phyloP scores from a whole-genome alignment of 2,797 vertebrate genomes.

The Pitangus sulphuratus region DNA sequence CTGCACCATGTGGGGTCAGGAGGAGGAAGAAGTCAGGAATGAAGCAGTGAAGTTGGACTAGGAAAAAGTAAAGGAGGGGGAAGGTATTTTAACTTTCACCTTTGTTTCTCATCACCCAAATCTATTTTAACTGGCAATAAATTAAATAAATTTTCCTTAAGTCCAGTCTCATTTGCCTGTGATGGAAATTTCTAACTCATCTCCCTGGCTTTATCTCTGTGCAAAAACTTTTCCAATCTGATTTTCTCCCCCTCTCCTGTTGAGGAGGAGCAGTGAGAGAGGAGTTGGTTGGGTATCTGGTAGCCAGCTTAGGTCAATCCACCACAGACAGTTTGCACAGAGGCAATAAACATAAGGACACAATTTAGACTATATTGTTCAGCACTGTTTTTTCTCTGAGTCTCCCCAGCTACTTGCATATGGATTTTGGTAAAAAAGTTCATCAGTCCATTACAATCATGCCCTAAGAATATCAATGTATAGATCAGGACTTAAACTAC shows the following conservation, averaged over 20 bases:
- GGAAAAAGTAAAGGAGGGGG: not conserved
- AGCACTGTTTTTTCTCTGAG: not conserved
- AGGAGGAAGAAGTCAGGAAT: not conserved
- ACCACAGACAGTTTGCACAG: not conserved
- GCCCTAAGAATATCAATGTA: not conserved
- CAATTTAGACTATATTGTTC: not conserved
- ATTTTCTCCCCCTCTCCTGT: not conserved
- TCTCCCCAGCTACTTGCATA: not conserved
- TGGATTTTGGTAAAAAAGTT: not conserved
- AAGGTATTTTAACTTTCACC: not conserved
- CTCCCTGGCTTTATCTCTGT: not conserved
- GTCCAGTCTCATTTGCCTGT: fast-evolving
- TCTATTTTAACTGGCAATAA: not conserved
- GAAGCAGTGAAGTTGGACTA: not conserved
- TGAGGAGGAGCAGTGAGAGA: not conserved
- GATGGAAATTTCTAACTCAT: not conserved
- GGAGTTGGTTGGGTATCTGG: not conserved
- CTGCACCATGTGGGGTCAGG: not conserved
- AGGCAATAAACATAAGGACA: not conserved
- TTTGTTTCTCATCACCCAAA: not conserved
- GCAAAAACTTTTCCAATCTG: not conserved
- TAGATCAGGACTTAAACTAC: not conserved
- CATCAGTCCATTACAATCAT: not conserved
- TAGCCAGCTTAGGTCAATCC: not conserved
- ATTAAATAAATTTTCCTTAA: not conserved